Evolutionary conservation across 2,113 vertebrate species (phyloP).

Genomic region (Zootoca vivipara): DNA sequence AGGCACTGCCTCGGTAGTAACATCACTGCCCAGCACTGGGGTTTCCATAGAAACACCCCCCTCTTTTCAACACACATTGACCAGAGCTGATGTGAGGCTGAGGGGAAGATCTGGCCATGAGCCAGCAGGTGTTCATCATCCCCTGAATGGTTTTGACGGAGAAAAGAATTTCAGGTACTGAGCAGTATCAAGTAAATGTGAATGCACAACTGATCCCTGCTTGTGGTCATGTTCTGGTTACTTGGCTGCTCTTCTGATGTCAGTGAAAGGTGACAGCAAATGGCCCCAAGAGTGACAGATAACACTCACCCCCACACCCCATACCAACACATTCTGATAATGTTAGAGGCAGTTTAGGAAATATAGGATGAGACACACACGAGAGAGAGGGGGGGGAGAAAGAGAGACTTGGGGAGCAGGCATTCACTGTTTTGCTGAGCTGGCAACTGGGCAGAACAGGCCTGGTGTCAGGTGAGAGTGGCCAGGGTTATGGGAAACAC

Average conservation of each 20-base stretch:
- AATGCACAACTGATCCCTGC: background rate
- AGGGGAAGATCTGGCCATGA: background rate
- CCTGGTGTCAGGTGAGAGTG: too few relatives aligned
- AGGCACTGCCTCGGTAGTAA: background rate
- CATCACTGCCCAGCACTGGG: background rate
- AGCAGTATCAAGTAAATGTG: background rate
- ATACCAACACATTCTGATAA: background rate
- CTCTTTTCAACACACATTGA: background rate
- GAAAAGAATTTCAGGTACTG: background rate
- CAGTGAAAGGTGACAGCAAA: background rate
- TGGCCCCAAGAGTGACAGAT: background rate
- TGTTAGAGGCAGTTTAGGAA: background rate
- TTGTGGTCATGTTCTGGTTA: background rate
- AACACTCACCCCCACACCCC: background rate
- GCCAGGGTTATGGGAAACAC: background rate
- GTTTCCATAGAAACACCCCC: constrained; percentile 39
- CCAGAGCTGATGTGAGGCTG: background rate
- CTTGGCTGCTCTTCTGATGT: background rate
- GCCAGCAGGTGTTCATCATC: constrained; percentile 25
- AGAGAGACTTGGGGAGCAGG: too few relatives aligned
- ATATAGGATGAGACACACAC: background rate
- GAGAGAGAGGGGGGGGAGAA: too few relatives aligned
- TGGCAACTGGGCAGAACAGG: background rate
- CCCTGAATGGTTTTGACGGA: background rate
- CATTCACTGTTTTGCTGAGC: background rate